These are phyloP conservation scores for Tyria jacobaeae DNA, from an alignment of 2,888 invertebrate species.

Conservation along the genomic window DNA sequence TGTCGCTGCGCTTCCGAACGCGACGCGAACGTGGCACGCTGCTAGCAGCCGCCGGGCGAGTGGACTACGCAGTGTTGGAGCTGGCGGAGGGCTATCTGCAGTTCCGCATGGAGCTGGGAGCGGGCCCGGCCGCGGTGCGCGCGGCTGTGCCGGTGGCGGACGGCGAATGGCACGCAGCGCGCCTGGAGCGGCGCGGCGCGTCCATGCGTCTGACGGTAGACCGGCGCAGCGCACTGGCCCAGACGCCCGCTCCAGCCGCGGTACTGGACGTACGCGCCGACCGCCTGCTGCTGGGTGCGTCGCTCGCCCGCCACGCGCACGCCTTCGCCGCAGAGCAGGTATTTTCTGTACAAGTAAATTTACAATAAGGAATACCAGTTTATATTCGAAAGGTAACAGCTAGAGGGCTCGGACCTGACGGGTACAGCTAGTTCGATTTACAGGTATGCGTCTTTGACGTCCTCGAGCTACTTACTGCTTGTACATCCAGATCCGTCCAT, in stretches of 20 bases:
- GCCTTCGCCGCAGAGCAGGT: slow-evolving; percentile 86
- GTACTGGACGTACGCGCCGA: slow-evolving; percentile 94
- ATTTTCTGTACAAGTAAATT: background rate
- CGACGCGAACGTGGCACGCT: slow-evolving; percentile 93
- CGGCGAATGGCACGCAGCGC: slow-evolving; percentile 91
- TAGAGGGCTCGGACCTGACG: too few species aligned
- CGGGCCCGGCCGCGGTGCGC: slow-evolving; percentile 94
- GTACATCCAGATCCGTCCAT: too few species aligned
- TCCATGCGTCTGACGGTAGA: slow-evolving; percentile 93
- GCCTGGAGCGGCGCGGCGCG: slow-evolving; percentile 93
- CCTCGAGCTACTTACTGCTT: too few species aligned
- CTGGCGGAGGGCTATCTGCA: slow-evolving; percentile 94
- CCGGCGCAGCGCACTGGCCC: slow-evolving; percentile 92
- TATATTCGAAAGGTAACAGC: too few species aligned
- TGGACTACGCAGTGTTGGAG: slow-evolving; percentile 96
- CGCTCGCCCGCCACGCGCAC: slow-evolving; percentile 91
- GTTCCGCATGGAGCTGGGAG: slow-evolving; percentile 96
- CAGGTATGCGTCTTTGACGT: too few species aligned
- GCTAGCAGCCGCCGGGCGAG: slow-evolving; percentile 93
- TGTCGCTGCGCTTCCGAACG: slow-evolving; percentile 93
- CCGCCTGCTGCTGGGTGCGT: slow-evolving; percentile 94
- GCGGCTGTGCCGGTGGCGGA: slow-evolving; percentile 85
- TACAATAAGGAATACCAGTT: too few species aligned
- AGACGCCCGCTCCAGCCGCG: slow-evolving; percentile 89
- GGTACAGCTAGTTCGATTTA: too few species aligned